Conservation (phyloP, 2,888 invertebrate species). For the Lycia hirtaria region DNA sequence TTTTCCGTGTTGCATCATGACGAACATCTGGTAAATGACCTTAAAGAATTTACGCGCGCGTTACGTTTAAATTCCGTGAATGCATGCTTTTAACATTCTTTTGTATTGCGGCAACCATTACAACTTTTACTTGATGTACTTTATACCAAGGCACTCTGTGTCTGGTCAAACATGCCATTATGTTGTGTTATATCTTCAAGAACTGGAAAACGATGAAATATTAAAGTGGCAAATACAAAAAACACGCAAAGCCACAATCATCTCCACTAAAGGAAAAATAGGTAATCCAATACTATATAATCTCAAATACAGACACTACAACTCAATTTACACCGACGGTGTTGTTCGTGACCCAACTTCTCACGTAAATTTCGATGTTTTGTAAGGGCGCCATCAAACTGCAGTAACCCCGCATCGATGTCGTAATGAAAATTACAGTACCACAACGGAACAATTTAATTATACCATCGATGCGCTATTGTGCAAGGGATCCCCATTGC, state of each 20-base stretch:
- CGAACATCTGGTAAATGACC: slow-evolving; percentile 2
- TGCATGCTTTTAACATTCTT: slow-evolving; percentile 24
- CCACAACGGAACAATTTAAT: slow-evolving; percentile 48
- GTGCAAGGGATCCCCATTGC: slow-evolving; percentile 50
- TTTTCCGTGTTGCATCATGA: not conserved
- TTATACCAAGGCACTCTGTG: too few relatives aligned
- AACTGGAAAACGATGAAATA: too few relatives aligned
- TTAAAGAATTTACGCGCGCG: slow-evolving; percentile 15
- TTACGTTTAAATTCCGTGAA: slow-evolving; percentile 24
- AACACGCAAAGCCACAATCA: too few relatives aligned
- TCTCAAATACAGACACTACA: not conserved
- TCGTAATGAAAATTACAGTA: slow-evolving; percentile 38
- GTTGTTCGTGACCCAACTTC: slow-evolving; percentile 23
- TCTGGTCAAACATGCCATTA: too few relatives aligned
- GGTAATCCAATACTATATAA: not conserved
- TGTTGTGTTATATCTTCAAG: too few relatives aligned
- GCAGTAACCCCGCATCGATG: slow-evolving; percentile 19
- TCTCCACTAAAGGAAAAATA: too few relatives aligned
- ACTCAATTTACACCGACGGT: slow-evolving; percentile 25
- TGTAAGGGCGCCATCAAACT: slow-evolving; percentile 31
- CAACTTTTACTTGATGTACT: slow-evolving; percentile 4
- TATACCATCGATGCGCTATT: slow-evolving; percentile 49
- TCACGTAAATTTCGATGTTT: slow-evolving; percentile 40
- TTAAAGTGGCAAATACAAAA: too few relatives aligned
- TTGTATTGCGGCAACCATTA: slow-evolving; percentile 1